Evolutionary conservation across 2,113 vertebrate genomes (phyloP), one percentile per base, ranked within the genome.

Genomic region (Tautogolabrus adspersus): DNA sequence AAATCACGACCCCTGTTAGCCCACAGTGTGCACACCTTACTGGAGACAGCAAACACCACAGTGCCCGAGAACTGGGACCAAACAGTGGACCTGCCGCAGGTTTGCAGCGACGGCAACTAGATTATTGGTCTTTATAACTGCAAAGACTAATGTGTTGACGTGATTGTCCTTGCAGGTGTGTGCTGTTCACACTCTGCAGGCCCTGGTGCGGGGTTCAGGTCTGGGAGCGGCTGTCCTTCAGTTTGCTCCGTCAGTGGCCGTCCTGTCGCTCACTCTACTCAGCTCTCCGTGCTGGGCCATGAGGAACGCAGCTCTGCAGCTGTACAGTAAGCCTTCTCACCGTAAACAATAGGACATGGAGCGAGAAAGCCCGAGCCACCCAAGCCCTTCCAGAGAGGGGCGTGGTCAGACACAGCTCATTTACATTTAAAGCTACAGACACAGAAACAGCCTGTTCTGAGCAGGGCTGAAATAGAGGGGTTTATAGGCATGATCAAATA

Each of bases 291-390:
- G 95, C 91, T 98, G 97, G 96, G 96, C 95, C 75, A 96, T 98
- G 96, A 96, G 96, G 85, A 97, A 98, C 0, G 97, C 96, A 0
- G 95, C 96, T 51, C 93, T 96, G 82, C 97, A 97, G 81, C 96
- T 98, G 55, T 97, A 97, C 93, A 96, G 97, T 98, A 92, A n/a
- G n/a, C n/a, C n/a, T n/a, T n/a, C n/a, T n/a, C n/a, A n/a, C n/a
- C n/a, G n/a, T n/a, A n/a, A n/a, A n/a, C n/a, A n/a, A n/a, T n/a
- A n/a, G n/a, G n/a, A n/a, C n/a, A n/a, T n/a, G n/a, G n/a, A n/a
- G n/a, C n/a, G n/a, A n/a, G n/a, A n/a, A n/a, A n/a, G n/a, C n/a
- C n/a, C n/a, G n/a, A n/a, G n/a, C n/a, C n/a, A n/a, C n/a, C n/a
- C n/a, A n/a, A n/a, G n/a, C n/a, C n/a, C n/a, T n/a, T n/a, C n/a